Conservation (phyloP, 1,140 invertebrate species). For the Pissodes strobi region DNA sequence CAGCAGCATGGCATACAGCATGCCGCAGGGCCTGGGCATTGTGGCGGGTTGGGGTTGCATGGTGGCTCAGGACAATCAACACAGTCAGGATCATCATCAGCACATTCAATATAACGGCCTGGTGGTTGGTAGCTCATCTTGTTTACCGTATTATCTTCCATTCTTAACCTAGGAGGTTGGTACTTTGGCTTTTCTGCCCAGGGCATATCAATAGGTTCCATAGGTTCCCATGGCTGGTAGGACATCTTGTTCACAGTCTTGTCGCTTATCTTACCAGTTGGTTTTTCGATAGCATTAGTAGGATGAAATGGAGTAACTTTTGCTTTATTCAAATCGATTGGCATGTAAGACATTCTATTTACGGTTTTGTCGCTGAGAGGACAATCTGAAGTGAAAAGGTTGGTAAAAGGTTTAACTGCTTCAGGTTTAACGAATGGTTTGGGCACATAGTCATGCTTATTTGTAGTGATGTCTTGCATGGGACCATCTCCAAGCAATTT, state of each 20-base stretch:
- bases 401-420: slow-evolving; percentile 55
- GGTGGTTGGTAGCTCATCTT: slow-evolving; percentile 58
- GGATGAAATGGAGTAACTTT: slow-evolving; percentile 56
- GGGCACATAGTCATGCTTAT: slow-evolving; percentile 73
- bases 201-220: slow-evolving; percentile 54
- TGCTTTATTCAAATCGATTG: slow-evolving; percentile 56
- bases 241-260: slow-evolving; percentile 66
- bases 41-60: slow-evolving; percentile 27
- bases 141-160: slow-evolving; percentile 57
- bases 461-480: slow-evolving; percentile 71
- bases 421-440: slow-evolving; percentile 59
- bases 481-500: slow-evolving; percentile 63
- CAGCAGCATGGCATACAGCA: slow-evolving; percentile 49
- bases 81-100: slow-evolving; percentile 50
- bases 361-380: slow-evolving; percentile 58
- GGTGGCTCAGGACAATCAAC: slow-evolving; percentile 48
- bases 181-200: slow-evolving; percentile 57
- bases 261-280: slow-evolving; percentile 60
- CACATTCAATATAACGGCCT: slow-evolving; percentile 57
- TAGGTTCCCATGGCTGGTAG: slow-evolving; percentile 57
- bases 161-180: slow-evolving; percentile 51
- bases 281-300: slow-evolving; percentile 57
- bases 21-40: slow-evolving; percentile 19
- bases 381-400: slow-evolving; percentile 55
- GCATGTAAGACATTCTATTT: slow-evolving; percentile 61